A percentile compares a stretch with the other conserved stretches of the same genome.
These are phyloP conservation scores for Pygoscelis antarcticus DNA, from an alignment of 2,113 vertebrate genomes.

Conservation along the genomic window DNA sequence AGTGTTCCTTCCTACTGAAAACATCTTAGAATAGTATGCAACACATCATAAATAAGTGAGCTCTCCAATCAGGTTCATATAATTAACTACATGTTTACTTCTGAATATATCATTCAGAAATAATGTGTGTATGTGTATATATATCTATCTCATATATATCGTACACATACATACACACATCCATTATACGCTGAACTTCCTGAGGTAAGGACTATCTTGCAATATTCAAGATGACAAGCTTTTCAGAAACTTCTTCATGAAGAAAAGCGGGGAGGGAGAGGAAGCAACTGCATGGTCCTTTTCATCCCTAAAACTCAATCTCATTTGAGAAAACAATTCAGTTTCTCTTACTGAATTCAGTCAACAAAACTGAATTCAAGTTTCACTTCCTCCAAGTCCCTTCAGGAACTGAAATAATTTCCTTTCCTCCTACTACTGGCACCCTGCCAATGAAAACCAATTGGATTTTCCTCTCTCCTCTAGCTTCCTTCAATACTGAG, in stretches of 20 bases:
- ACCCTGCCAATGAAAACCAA: neutral
- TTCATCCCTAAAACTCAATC: neutral
- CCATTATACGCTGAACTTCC: neutral
- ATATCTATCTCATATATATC: too few species aligned
- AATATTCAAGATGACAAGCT: neutral
- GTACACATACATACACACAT: too few species aligned
- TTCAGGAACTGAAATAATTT: neutral
- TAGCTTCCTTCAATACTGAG: neutral
- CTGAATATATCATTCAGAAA: neutral
- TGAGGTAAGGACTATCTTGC: neutral
- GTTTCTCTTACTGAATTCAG: neutral
- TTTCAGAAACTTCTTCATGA: neutral
- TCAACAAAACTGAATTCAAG: neutral
- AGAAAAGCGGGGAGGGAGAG: neutral
- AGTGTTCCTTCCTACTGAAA: neutral
- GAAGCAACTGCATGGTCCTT: neutral
- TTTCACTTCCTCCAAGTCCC: neutral
- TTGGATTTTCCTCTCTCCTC: neutral
- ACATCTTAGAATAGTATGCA: neutral
- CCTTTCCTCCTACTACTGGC: neutral
- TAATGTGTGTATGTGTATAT: rapidly evolving
- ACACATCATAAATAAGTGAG: neutral
- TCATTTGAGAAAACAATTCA: neutral
- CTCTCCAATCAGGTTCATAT: neutral
- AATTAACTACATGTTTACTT: neutral